Evolutionary conservation across 2,888 invertebrate genomes (phyloP).

Genomic region (Anaspis maculata): DNA sequence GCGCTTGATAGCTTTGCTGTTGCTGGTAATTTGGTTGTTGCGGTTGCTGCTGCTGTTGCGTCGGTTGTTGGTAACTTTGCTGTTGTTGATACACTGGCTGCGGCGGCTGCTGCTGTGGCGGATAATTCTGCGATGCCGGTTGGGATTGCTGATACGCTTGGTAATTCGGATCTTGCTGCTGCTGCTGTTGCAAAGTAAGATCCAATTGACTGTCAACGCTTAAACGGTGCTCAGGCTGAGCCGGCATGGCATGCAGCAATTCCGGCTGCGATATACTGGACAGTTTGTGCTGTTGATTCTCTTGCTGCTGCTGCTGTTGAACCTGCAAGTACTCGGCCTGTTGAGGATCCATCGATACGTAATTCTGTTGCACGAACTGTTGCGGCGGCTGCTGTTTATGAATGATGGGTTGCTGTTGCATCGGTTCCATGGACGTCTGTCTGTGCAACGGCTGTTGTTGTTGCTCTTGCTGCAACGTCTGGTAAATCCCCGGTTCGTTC

Average conservation of each 20-base stretch:
- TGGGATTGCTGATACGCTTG: constrained; percentile 16
- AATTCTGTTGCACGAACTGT: constrained; percentile 33
- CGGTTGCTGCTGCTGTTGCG: constrained; percentile 19
- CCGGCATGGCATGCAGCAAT: constrained; percentile 25
- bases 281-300: constrained; percentile 31
- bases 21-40: constrained; percentile 16
- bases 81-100: constrained; percentile 19
- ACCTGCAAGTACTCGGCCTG: constrained; percentile 31
- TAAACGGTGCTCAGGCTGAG: constrained; percentile 26
- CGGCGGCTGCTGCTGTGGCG: constrained; percentile 15
- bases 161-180: constrained; percentile 16
- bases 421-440: constrained; percentile 26
- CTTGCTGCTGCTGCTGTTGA: constrained; percentile 22
- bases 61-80: constrained; percentile 15
- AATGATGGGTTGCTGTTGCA: constrained; percentile 31
- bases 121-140: constrained; percentile 5
- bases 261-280: constrained; percentile 39
- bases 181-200: constrained; percentile 19
- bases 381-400: constrained; percentile 33
- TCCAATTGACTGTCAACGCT: constrained; percentile 39
- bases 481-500: constrained; percentile 5
- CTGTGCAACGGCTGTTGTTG: constrained; percentile 24
- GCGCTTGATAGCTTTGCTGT: constrained; percentile 7
- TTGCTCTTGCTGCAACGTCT: constrained; percentile 9
- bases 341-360: constrained; percentile 34